Evolutionary conservation across 2,797 vertebrate genomes (phyloP).

Genomic region (Malurus leucopterus): DNA sequence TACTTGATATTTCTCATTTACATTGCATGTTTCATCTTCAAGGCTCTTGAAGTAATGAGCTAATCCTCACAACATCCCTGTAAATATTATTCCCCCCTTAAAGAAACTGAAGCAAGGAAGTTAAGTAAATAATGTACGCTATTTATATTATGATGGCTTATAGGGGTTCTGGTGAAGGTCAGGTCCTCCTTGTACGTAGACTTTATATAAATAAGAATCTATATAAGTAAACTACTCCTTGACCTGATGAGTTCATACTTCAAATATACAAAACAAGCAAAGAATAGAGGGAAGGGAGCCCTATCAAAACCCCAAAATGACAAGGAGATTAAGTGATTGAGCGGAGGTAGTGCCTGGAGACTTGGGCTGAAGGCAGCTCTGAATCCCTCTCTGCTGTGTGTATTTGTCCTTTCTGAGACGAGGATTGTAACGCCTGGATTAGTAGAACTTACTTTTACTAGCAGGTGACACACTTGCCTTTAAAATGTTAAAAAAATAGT

Average conservation of each 20-base stretch:
- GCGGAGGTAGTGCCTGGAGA: neutral
- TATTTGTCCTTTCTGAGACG: neutral
- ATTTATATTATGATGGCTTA: conserved; percentile 61
- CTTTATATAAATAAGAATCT: conserved; percentile 54
- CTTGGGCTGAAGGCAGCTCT: neutral
- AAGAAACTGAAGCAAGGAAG: conserved; percentile 63
- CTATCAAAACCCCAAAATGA: neutral
- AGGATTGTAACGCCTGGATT: neutral
- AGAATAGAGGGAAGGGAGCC: neutral
- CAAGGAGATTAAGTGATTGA: conserved; percentile 23
- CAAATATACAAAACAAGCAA: conserved; percentile 42
- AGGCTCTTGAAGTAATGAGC: conserved; percentile 64
- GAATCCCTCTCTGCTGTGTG: neutral
- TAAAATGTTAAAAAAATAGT: neutral
- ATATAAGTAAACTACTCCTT: conserved; percentile 52
- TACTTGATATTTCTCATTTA: conserved; percentile 65
- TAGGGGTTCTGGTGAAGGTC: conserved; percentile 57
- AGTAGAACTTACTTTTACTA: neutral
- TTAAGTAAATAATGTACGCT: conserved; percentile 56
- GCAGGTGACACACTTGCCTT: neutral
- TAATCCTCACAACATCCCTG: conserved; percentile 65
- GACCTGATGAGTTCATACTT: conserved; percentile 54
- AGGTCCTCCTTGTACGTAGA: conserved; percentile 49
- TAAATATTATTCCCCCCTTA: conserved; percentile 62
- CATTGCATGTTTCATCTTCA: conserved; percentile 62